A percentile compares a stretch with the other conserved stretches of the same genome.
These are phyloP conservation scores for Aphelenchoides avenae DNA, from an alignment of 1,140 invertebrate species.

Conservation along the genomic window DNA sequence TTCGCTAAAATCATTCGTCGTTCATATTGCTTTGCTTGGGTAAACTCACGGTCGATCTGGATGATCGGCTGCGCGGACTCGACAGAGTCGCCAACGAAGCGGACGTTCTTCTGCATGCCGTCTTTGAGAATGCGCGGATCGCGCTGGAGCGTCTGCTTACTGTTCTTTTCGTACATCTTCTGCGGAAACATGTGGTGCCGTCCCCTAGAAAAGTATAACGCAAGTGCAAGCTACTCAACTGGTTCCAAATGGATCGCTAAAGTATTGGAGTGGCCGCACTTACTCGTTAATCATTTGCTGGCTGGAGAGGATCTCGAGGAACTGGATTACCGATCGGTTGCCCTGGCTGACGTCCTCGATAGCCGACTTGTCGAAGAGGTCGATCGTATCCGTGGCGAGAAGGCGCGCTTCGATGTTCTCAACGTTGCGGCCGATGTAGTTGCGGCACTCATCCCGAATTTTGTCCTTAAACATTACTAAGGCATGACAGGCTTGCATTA, in stretches of 20 bases:
- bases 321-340: slow-evolving; percentile 10
- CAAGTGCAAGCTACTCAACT: not conserved
- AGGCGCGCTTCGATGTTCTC: not conserved
- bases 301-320: slow-evolving; percentile 12
- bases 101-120: slow-evolving; percentile 19
- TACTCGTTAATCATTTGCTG: slow-evolving; percentile 10
- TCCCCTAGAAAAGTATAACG: slow-evolving; percentile 3
- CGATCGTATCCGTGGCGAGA: slow-evolving; percentile 6
- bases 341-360: not conserved
- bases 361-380: not conserved
- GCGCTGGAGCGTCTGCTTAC: not conserved
- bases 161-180: slow-evolving; percentile 10
- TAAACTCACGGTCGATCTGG: slow-evolving; percentile 8
- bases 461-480: slow-evolving; percentile 1
- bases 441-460: slow-evolving; percentile 1
- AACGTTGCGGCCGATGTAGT: slow-evolving; percentile 14
- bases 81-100: slow-evolving; percentile 12
- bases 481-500: no score
- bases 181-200: slow-evolving; percentile 8
- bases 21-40: not conserved
- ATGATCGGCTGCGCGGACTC: slow-evolving; percentile 1
- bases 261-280: not conserved
- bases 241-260: not conserved
- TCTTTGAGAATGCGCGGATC: slow-evolving; percentile 8
- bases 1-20: slow-evolving; percentile 11